These are phyloP conservation scores for Seira sanloemensis DNA, from an alignment of 2,888 invertebrate genomes.

Conservation along the genomic window DNA sequence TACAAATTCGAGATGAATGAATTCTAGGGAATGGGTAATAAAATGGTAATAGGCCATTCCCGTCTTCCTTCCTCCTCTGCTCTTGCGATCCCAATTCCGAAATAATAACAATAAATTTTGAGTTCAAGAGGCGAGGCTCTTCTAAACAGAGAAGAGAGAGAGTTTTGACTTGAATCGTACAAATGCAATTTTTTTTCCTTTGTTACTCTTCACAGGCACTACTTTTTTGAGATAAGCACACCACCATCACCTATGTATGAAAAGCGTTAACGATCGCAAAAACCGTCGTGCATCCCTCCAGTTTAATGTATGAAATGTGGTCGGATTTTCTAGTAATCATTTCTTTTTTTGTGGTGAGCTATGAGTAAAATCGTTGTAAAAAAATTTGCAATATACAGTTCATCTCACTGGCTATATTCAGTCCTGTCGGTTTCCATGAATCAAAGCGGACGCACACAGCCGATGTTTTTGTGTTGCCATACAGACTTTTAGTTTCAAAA, in stretches of 20 bases:
- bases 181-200: background rate
- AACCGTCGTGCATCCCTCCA: background rate
- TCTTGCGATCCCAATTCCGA: background rate
- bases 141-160: background rate
- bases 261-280: background rate
- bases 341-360: background rate
- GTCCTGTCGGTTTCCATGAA: no score
- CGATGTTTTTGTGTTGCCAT: no score
- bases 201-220: background rate
- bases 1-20: background rate
- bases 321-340: background rate
- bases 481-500: no score
- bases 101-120: slow-evolving; percentile 1
- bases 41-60: slow-evolving; percentile 50
- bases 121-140: no score
- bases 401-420: no score
- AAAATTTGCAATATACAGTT: slow-evolving; percentile 1
- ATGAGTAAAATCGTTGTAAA: background rate
- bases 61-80: slow-evolving; percentile 15
- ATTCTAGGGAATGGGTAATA: slow-evolving; percentile 22
- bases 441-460: no score
- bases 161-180: background rate
- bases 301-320: background rate
- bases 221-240: no score
- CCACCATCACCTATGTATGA: background rate